phyloP scores from a whole-genome alignment of 2,797 vertebrate genomes.

The Steatocranus sp. region DNA sequence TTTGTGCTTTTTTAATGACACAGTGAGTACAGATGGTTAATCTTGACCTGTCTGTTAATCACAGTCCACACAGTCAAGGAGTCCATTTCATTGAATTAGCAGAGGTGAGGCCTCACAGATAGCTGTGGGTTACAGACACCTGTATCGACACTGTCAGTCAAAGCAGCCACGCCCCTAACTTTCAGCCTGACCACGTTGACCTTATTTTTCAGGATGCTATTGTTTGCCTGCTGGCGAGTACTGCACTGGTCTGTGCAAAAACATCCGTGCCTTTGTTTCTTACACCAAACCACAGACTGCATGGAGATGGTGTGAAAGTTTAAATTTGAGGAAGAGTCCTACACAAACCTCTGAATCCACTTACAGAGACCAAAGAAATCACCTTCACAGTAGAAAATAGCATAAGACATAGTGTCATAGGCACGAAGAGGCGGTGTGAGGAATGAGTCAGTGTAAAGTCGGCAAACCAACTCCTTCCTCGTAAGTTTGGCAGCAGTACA shows the following conservation, averaged over 20 bases:
- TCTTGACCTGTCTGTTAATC: not conserved
- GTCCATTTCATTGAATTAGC: not conserved
- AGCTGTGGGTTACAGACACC: not conserved
- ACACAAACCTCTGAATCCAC: not conserved
- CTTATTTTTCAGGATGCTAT: not conserved
- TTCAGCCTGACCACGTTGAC: not conserved
- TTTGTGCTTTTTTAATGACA: not conserved
- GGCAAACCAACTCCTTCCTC: not conserved
- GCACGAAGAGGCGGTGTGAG: not conserved
- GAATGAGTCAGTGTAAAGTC: conserved; percentile 12
- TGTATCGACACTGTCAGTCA: not conserved
- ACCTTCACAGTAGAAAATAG: not conserved
- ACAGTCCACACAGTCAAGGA: not conserved
- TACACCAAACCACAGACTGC: not conserved
- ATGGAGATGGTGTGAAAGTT: not conserved
- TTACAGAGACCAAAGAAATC: not conserved
- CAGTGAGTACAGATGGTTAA: not conserved
- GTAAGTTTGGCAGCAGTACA: not conserved
- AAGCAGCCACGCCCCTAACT: not conserved
- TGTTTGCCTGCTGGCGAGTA: not conserved
- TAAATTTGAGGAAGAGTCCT: not conserved
- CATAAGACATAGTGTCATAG: not conserved
- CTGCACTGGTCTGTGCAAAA: not conserved
- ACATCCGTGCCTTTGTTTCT: not conserved
- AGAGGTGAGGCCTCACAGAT: not conserved